These are phyloP conservation scores for Isurus oxyrinchus DNA, from an alignment of 2,113 vertebrate genomes.

Conservation along the genomic window DNA sequence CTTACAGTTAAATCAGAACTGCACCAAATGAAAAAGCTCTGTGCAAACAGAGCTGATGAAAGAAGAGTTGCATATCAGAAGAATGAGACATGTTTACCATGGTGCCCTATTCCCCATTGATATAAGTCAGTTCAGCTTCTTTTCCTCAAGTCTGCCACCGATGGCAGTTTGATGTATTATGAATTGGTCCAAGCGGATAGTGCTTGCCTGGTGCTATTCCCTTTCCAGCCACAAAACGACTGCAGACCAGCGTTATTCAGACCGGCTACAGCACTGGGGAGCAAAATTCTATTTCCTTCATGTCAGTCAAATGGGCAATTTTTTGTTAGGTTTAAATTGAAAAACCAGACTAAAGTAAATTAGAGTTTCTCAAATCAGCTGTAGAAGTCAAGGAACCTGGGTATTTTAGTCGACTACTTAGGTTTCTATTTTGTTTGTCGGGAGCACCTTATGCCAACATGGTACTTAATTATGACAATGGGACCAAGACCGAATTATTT, in stretches of 20 bases:
- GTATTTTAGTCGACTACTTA: neutral
- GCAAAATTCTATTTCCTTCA: conserved; percentile 39
- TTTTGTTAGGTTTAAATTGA: conserved; percentile 38
- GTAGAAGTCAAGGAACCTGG: neutral
- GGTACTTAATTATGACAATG: neutral
- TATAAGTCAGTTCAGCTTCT: conserved; percentile 32
- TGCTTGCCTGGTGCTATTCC: conserved; percentile 38
- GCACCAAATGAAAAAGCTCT: neutral
- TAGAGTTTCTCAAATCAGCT: conserved; percentile 12
- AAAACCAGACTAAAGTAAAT: conserved; percentile 25
- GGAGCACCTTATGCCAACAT: neutral
- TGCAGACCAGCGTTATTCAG: conserved; percentile 37
- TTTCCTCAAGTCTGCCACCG: conserved; percentile 19
- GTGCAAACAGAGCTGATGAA: neutral
- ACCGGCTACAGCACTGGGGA: conserved; percentile 36
- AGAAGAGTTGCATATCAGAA: neutral
- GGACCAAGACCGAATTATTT: neutral
- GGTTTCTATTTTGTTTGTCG: neutral
- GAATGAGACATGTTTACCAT: conserved; percentile 32
- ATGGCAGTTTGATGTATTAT: conserved; percentile 41
- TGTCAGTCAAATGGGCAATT: conserved; percentile 37
- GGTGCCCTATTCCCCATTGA: conserved; percentile 23
- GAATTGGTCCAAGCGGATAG: conserved; percentile 37
- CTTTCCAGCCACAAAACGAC: conserved; percentile 32
- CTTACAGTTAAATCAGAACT: conserved; percentile 4